A percentile compares a stretch with the other conserved stretches of the same genome.
Evolutionary conservation across 2,888 invertebrate genomes (phyloP).

Genomic region (Metallyticus violacea): DNA sequence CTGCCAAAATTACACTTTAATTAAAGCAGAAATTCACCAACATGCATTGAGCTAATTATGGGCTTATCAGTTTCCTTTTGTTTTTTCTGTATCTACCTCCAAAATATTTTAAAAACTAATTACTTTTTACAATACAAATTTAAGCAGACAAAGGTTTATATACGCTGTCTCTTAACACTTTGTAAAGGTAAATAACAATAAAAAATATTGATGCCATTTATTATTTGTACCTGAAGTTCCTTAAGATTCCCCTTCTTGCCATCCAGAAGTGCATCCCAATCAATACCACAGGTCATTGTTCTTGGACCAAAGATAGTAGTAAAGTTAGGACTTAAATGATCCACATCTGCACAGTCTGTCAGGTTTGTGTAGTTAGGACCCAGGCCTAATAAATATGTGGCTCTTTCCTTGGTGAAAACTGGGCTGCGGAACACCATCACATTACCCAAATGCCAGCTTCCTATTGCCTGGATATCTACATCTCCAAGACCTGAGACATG

Average conservation of each 20-base stretch:
- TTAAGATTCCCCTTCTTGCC: constrained; percentile 35
- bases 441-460: constrained; percentile 55
- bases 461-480: constrained; percentile 35
- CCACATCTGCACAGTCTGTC: constrained; percentile 48
- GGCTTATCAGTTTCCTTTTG: too few species aligned
- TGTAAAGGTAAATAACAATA: too few species aligned
- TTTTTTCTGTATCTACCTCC: too few species aligned
- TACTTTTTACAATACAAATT: too few species aligned
- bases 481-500: constrained; percentile 42
- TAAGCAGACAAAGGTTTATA: too few species aligned
- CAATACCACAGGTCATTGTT: constrained; percentile 52
- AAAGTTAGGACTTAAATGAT: constrained; percentile 51
- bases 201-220: too few species aligned
- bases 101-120: too few species aligned
- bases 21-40: too few species aligned
- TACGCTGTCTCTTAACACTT: too few species aligned
- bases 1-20: too few species aligned
- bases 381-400: constrained; percentile 56
- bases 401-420: constrained; percentile 51
- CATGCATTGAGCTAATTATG: too few species aligned
- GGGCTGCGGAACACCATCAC: constrained; percentile 57
- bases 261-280: constrained; percentile 62
- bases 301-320: constrained; percentile 50
- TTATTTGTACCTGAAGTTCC: constrained; percentile 37
- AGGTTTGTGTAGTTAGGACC: constrained; percentile 52